Percentiles rank a stretch among this genome's conserved stretches.
Conservation (phyloP, 2,113 vertebrate species). For the Lepus europaeus region DNA sequence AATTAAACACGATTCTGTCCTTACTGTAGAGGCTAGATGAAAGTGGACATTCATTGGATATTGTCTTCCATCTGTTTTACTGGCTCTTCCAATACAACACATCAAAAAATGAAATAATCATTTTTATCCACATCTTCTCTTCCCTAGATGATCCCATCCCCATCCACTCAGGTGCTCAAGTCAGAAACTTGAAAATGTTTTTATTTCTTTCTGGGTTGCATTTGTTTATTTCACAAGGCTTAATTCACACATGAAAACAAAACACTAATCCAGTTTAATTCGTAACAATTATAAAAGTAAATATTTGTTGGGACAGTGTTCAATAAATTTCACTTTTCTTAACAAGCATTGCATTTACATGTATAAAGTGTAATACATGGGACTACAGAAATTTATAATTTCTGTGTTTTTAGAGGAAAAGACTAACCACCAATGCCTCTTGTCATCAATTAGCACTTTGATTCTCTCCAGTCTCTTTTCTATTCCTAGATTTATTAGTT, state of each 20-base stretch:
- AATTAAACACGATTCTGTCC: background rate
- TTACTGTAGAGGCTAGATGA: background rate
- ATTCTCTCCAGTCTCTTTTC: background rate
- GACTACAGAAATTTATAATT: slow-evolving; percentile 72
- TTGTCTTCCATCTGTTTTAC: background rate
- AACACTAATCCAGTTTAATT: slow-evolving; percentile 86
- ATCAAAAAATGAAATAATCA: background rate
- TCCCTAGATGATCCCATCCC: background rate
- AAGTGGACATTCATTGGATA: background rate
- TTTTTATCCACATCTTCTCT: background rate
- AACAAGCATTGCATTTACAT: slow-evolving; percentile 88
- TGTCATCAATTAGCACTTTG: background rate
- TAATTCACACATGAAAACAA: slow-evolving; percentile 87
- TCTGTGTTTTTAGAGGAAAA: slow-evolving; percentile 50
- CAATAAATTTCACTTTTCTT: slow-evolving; percentile 90
- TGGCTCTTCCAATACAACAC: background rate
- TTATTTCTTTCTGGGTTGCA: slow-evolving; percentile 78
- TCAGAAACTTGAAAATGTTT: background rate
- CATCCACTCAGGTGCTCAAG: background rate
- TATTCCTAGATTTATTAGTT: background rate
- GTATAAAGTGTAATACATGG: slow-evolving; percentile 82
- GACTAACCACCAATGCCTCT: background rate
- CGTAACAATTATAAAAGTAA: slow-evolving; percentile 89
- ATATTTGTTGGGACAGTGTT: slow-evolving; percentile 88
- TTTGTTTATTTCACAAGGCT: slow-evolving; percentile 88